Base-by-base conservation (phyloP, 1,140 invertebrate genomes). In the Macrocentrus cingulum region DNA sequence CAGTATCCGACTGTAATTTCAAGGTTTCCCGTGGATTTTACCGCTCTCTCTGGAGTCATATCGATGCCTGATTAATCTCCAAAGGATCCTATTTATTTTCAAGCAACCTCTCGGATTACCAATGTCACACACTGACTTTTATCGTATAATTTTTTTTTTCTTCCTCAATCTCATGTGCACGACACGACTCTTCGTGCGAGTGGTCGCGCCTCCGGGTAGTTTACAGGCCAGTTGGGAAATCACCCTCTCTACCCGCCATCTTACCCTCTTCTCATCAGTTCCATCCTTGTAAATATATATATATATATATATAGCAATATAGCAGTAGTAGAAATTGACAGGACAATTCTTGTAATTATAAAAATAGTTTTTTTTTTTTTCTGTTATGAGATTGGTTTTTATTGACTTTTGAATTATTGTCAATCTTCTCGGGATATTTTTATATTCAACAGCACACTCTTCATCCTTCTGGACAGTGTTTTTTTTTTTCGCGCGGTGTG, bases 221-320 rank as follows among this genome's bases (percentile, higher is more conserved):
- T 81, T 80, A 81, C 78, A 77, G 74, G 78, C 74, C 80, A 79
- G 73, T 69, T 76, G 80, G 80, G 80, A 81, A 81, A 81, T 81
- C 80, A 81, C 77, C 76, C 75, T 46, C 1, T 11, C 45, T 20
- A 19, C 16, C 8, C 37, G 18, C 25, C 44, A 37, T n/a, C 9
- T 54, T 41, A 8, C 34, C 36, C 45, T 49, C 39, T 20, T 49
- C 36, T 56, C 18, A 52, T 23, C 54, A 22, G 7, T 45, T 29
- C n/a, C 16, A 4, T 20, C n/a, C 8, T 42, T 25, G 9, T 13
- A 18, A 13, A 44, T 39, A 36, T 15, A 37, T 9, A 19, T 44
- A 39, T 37, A 36, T 29, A 44, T 49, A 9, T 19, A 11, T 11
- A 15, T 37, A 36, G 25, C 9, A 18, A 32, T 52, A 52, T 55